phyloP scores from a whole-genome alignment of 2,797 vertebrate species.

The Galago senegalensis region DNA sequence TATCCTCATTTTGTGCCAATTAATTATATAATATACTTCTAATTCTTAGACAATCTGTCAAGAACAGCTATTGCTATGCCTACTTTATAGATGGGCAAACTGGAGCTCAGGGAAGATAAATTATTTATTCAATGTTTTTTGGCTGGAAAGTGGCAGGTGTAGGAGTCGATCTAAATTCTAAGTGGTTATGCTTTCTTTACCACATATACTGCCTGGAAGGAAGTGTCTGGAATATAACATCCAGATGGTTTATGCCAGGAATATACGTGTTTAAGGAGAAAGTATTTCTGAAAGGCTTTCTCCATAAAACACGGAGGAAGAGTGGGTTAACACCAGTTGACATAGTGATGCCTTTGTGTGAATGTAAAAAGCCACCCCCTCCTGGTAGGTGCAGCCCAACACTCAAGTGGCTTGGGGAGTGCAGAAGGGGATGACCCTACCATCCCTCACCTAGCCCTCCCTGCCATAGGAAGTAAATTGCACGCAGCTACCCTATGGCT shows the following conservation, averaged over 20 bases:
- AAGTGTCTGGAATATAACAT: background rate
- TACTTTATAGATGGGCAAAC: background rate
- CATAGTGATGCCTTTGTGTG: background rate
- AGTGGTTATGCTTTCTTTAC: background rate
- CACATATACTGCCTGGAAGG: background rate
- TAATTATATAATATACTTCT: background rate
- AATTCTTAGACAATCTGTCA: background rate
- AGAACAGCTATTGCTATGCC: background rate
- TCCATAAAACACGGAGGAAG: background rate
- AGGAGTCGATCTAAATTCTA: background rate
- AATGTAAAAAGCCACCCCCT: background rate
- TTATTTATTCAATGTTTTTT: background rate
- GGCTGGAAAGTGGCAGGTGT: background rate
- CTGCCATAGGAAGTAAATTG: background rate
- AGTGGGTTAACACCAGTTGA: background rate
- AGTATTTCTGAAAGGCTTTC: background rate
- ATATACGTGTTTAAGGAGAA: background rate
- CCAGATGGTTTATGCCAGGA: background rate
- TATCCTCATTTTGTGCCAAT: background rate
- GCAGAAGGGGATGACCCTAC: background rate
- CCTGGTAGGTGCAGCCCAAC: too few species aligned
- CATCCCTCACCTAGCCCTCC: fast-evolving
- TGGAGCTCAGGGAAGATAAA: background rate
- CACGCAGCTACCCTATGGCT: background rate
- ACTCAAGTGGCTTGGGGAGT: background rate